A percentile compares a stretch with the other conserved stretches of the same genome.
phyloP scores from a whole-genome alignment of 2,888 invertebrate genomes.

The Amphipyra tragopoginis region DNA sequence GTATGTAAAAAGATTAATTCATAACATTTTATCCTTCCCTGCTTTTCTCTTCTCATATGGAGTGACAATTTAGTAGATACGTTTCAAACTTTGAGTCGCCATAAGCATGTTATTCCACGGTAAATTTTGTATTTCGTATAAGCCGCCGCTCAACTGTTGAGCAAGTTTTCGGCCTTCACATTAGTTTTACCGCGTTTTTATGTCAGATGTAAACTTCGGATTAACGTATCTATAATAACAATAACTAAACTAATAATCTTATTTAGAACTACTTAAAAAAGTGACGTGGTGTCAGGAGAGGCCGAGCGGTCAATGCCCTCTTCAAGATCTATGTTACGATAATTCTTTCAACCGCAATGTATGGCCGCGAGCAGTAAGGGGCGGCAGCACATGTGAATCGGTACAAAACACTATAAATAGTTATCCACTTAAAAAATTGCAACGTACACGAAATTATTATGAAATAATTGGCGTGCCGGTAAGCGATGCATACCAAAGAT shows the following conservation, averaged over 20 bases:
- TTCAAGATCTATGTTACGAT: slow-evolving; percentile 86
- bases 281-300: slow-evolving; percentile 71
- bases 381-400: slow-evolving; percentile 70
- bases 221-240: slow-evolving; percentile 48
- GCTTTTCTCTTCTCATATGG: too few relatives aligned
- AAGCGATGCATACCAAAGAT: slow-evolving; percentile 22
- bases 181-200: slow-evolving; percentile 30
- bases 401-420: slow-evolving; percentile 61
- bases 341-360: slow-evolving; percentile 86
- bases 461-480: slow-evolving; percentile 21
- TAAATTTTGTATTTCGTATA: slow-evolving; percentile 11
- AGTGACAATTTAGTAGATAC: too few relatives aligned
- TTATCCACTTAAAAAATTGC: slow-evolving; percentile 54
- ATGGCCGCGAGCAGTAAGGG: slow-evolving; percentile 76
- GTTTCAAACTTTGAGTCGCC: neutral
- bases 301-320: slow-evolving; percentile 77
- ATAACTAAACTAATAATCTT: slow-evolving; percentile 59
- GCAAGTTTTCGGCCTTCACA: slow-evolving; percentile 10
- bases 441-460: slow-evolving; percentile 43
- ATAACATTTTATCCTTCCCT: too few relatives aligned
- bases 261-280: slow-evolving; percentile 59
- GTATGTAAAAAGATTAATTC: too few relatives aligned
- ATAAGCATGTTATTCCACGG: neutral
- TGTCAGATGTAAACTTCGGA: slow-evolving; percentile 39
- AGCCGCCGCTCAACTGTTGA: neutral